A percentile compares a stretch with the other conserved stretches of the same genome.
These are phyloP conservation scores for Drosophila ercepeae DNA, from an alignment of 1,140 invertebrate species.

Conservation along the genomic window DNA sequence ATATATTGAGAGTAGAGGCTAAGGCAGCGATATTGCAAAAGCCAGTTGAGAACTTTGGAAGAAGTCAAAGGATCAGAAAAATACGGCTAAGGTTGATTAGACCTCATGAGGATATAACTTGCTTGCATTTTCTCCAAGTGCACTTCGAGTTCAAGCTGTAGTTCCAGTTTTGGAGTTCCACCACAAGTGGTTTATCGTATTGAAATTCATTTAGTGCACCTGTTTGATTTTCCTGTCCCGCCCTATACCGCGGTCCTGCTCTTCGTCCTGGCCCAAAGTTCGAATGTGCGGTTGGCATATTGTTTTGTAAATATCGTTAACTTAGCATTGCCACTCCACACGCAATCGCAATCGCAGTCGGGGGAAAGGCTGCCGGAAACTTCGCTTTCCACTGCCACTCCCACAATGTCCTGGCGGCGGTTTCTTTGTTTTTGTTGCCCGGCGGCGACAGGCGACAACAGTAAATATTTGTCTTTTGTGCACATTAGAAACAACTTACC, in stretches of 20 bases:
- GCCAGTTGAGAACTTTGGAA: not conserved
- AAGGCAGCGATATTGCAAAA: no score
- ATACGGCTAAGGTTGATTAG: no score
- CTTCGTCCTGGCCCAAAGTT: not conserved
- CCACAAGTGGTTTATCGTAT: conserved; percentile 82
- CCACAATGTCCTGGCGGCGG: not conserved
- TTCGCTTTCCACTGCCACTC: conserved; percentile 24
- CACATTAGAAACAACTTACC: conserved; percentile 51
- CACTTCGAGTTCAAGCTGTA: not conserved
- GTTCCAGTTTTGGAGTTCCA: conserved; percentile 19
- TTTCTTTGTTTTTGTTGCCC: not conserved
- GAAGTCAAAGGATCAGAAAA: no score
- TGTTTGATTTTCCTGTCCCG: conserved; percentile 78
- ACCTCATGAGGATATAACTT: not conserved
- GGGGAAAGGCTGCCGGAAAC: conserved; percentile 19
- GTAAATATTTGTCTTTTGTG: conserved; percentile 51
- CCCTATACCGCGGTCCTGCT: conserved; percentile 1
- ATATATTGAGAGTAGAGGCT: not conserved
- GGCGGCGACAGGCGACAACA: conserved; percentile 44
- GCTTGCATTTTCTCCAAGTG: not conserved
- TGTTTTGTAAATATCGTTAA: conserved; percentile 80
- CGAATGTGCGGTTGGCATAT: conserved; percentile 44
- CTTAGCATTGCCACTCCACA: conserved; percentile 66
- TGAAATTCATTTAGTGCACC: conserved; percentile 83
- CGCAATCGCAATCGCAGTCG: no score